Conservation (phyloP, 2,797 vertebrate genomes). For the Rhynchonycteris naso region DNA sequence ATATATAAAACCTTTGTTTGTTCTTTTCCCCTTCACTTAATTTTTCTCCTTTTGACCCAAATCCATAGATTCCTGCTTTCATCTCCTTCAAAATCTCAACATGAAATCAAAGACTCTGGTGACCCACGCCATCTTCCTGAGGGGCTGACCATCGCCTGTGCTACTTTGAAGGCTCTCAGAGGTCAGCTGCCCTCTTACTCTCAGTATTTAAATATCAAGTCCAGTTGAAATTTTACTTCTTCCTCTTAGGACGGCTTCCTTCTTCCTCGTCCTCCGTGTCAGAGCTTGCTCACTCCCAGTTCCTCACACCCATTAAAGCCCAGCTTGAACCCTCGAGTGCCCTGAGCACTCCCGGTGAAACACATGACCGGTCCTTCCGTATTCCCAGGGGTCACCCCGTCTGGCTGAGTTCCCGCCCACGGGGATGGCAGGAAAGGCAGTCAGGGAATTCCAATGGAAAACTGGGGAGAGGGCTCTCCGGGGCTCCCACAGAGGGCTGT, state of each 20-base stretch:
- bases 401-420: background rate
- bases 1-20: background rate
- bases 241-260: background rate
- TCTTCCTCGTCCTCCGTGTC: rapidly evolving
- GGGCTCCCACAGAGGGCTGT: rapidly evolving
- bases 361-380: rapidly evolving
- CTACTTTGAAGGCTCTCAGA: background rate
- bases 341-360: background rate
- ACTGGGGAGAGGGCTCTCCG: rapidly evolving
- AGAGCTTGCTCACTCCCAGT: no score
- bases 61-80: background rate
- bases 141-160: rapidly evolving
- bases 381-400: rapidly evolving
- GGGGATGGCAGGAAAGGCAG: background rate
- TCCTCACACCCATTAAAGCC: background rate
- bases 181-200: rapidly evolving
- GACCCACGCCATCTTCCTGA: rapidly evolving
- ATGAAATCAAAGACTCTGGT: background rate
- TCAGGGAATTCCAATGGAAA: background rate
- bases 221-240: no score
- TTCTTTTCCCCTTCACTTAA: background rate
- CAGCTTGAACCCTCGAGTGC: background rate
- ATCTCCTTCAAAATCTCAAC: background rate
- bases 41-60: background rate
- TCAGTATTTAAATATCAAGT: background rate